Evolutionary conservation across 1,140 invertebrate genomes (phyloP).

Genomic region (Dinothrombium tinctorium): DNA sequence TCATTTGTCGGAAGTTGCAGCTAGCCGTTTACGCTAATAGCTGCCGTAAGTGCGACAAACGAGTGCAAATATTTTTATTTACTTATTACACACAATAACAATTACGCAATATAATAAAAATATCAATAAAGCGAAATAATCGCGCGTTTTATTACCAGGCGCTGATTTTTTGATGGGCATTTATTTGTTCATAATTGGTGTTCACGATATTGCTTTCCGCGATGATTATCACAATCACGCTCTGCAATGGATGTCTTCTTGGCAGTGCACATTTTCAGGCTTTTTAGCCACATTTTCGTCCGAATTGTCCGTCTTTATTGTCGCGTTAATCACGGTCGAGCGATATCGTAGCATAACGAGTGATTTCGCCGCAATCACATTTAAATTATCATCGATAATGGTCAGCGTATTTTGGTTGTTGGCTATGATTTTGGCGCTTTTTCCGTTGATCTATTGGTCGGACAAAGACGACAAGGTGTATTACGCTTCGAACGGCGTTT

Average conservation of each 20-base stretch:
- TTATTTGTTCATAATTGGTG: conserved; percentile 43
- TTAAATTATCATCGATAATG: neutral
- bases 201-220: conserved; percentile 36
- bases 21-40: too few relatives aligned
- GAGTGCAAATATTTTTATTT: neutral
- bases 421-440: conserved; percentile 12
- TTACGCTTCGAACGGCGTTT: conserved; percentile 21
- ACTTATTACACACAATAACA: neutral
- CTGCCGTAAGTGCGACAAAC: too few relatives aligned
- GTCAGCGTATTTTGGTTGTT: conserved; percentile 11
- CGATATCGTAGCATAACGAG: conserved; percentile 23
- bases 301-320: conserved; percentile 43
- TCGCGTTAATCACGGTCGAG: conserved; percentile 49
- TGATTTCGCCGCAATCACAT: conserved; percentile 12
- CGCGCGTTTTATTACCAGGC: conserved; percentile 20
- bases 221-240: conserved; percentile 35
- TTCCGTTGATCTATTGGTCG: conserved; percentile 13
- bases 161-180: conserved; percentile 54
- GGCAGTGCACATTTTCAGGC: conserved; percentile 35
- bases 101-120: neutral
- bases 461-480: conserved; percentile 12
- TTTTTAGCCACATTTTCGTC: conserved; percentile 39
- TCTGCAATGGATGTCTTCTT: conserved; percentile 39
- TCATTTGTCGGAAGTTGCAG: too few relatives aligned
- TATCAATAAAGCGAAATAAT: neutral